These are phyloP conservation scores for Lycodopsis pacificus DNA, from an alignment of 2,797 vertebrate species.

Conservation along the genomic window DNA sequence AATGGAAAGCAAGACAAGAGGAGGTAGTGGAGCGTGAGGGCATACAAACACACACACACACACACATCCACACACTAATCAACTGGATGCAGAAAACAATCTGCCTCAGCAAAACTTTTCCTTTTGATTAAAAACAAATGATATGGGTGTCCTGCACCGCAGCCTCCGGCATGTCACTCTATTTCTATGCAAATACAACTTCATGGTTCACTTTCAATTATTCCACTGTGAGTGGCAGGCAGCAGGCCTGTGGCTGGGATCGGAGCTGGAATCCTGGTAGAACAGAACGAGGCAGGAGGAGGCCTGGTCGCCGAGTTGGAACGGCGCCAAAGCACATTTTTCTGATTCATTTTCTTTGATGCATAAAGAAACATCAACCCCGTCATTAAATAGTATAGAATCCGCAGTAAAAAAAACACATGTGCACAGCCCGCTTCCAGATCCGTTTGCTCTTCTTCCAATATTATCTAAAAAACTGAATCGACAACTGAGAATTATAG, in stretches of 20 bases:
- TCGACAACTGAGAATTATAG: constrained; percentile 9
- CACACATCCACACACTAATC: constrained; percentile 38
- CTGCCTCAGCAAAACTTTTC: constrained; percentile 81
- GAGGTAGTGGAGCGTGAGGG: constrained; percentile 50
- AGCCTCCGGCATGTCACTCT: constrained; percentile 84
- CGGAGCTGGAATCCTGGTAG: constrained; percentile 58
- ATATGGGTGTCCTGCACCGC: constrained; percentile 80
- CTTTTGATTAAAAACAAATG: constrained; percentile 86
- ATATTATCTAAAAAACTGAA: constrained; percentile 22
- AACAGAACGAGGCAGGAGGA: constrained; percentile 54
- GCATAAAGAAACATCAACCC: background rate
- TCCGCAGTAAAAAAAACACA: background rate
- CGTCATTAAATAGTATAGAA: constrained; percentile 13
- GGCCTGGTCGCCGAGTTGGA: constrained; percentile 46
- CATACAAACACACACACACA: constrained; percentile 19
- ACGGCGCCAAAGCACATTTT: constrained; percentile 48
- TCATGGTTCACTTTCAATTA: constrained; percentile 89
- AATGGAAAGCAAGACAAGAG: constrained; percentile 64
- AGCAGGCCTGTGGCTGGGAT: constrained; percentile 59
- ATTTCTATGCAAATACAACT: constrained; percentile 99
- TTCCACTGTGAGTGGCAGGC: constrained; percentile 76
- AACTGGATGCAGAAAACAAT: constrained; percentile 71
- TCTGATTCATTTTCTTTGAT: constrained; percentile 49
- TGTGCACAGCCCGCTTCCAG: background rate
- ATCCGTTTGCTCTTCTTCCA: constrained; percentile 17